Evolutionary conservation across 1,140 invertebrate genomes (phyloP).

Genomic region (Atta texana): DNA sequence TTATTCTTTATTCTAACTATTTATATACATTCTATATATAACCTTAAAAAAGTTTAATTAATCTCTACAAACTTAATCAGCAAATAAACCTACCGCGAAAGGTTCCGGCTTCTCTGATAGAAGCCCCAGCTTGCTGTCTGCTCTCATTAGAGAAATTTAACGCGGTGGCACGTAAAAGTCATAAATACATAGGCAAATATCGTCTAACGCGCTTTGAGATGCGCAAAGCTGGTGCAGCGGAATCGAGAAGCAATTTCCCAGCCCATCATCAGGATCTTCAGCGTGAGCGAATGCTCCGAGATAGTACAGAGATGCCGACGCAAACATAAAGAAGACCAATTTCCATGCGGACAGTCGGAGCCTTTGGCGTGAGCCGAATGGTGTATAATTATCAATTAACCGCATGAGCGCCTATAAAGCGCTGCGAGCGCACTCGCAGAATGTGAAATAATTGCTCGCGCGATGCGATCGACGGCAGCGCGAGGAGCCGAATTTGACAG

Average conservation of each 20-base stretch:
- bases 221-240: neutral
- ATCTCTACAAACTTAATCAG: neutral
- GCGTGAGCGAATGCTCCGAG: constrained; percentile 24
- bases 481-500: neutral
- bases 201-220: constrained; percentile 29
- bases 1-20: neutral
- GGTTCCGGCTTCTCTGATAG: neutral
- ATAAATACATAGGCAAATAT: constrained; percentile 35
- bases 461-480: neutral
- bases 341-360: constrained; percentile 31
- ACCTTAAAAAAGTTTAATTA: neutral
- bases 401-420: constrained; percentile 45
- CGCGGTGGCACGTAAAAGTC: constrained; percentile 28
- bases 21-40: neutral
- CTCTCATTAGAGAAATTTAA: constrained; percentile 43
- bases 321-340: constrained; percentile 55
- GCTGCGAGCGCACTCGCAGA: neutral
- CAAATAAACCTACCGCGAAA: neutral
- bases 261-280: constrained; percentile 19
- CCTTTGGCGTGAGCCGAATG: constrained; percentile 14
- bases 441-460: constrained; percentile 56
- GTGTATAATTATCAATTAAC: constrained; percentile 69
- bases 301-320: neutral
- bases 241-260: constrained; percentile 46
- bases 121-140: neutral